Evolutionary conservation across 2,113 vertebrate genomes (phyloP).

Genomic region (Suricata suricatta): DNA sequence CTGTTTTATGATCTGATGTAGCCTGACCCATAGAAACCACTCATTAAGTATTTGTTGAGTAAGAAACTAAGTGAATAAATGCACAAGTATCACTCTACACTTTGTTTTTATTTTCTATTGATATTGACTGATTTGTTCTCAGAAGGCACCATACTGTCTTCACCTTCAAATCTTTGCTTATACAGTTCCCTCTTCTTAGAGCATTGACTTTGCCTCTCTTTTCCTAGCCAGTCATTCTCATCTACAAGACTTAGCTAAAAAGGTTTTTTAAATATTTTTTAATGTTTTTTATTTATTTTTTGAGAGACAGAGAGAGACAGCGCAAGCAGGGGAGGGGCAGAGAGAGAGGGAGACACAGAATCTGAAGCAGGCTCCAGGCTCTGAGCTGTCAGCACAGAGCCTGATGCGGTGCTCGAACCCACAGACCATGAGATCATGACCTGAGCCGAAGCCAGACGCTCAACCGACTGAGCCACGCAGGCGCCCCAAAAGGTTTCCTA

Average conservation of each 20-base stretch:
- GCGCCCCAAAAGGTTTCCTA: too few relatives aligned
- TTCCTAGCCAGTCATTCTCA: background rate
- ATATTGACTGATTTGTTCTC: background rate
- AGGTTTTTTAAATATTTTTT: background rate
- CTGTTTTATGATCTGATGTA: background rate
- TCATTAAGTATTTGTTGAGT: background rate
- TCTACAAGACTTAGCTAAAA: background rate
- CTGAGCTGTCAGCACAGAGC: too few relatives aligned
- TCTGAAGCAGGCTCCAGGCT: too few relatives aligned
- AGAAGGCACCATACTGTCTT: background rate
- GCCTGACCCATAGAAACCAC: background rate
- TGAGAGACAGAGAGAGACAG: too few relatives aligned
- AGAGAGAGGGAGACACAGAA: too few relatives aligned
- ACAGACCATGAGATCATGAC: too few relatives aligned
- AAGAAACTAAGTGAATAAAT: background rate
- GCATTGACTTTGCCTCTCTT: background rate
- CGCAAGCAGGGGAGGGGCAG: too few relatives aligned
- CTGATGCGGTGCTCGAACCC: too few relatives aligned
- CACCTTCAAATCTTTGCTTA: background rate
- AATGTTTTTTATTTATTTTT: background rate
- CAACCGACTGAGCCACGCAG: too few relatives aligned
- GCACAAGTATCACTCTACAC: background rate
- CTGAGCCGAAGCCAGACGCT: too few relatives aligned
- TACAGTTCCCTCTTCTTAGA: background rate
- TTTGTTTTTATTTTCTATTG: background rate